Evolutionary conservation across 1,140 invertebrate species (phyloP).

Genomic region (Monomorium pharaonis): DNA sequence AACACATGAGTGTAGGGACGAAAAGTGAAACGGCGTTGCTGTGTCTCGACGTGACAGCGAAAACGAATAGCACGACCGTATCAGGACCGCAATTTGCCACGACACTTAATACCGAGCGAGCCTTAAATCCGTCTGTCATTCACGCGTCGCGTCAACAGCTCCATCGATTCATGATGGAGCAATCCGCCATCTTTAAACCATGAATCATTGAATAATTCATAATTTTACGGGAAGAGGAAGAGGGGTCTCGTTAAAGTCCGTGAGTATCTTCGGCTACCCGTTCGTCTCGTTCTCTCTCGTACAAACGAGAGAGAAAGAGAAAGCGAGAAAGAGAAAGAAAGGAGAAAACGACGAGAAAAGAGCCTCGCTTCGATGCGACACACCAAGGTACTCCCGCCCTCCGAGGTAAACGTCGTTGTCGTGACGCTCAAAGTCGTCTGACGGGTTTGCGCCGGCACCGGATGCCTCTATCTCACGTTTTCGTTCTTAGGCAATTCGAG

Average conservation of each 20-base stretch:
- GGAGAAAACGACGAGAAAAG: slow-evolving; percentile 31
- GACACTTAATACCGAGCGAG: slow-evolving; percentile 11
- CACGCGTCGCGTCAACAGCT: slow-evolving; percentile 49
- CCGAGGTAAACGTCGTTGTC: slow-evolving; percentile 32
- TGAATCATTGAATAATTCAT: slow-evolving; percentile 73
- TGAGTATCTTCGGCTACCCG: slow-evolving; percentile 28
- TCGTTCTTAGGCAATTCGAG: slow-evolving; percentile 51
- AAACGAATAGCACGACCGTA: background rate
- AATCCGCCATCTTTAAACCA: slow-evolving; percentile 52
- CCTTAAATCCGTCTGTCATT: slow-evolving; percentile 32
- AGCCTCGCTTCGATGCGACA: slow-evolving; percentile 37
- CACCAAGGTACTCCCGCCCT: slow-evolving; percentile 51
- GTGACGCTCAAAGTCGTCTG: slow-evolving; percentile 47
- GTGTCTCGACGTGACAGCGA: background rate
- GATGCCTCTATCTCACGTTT: slow-evolving; percentile 65
- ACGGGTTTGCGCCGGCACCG: slow-evolving; percentile 63
- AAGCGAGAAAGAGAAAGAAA: background rate
- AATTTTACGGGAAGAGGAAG: slow-evolving; percentile 49
- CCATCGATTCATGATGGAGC: slow-evolving; percentile 52
- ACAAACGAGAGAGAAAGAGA: background rate
- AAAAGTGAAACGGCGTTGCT: slow-evolving; percentile 30
- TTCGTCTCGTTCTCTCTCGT: slow-evolving; percentile 23
- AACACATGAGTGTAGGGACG: background rate
- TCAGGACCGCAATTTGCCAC: background rate
- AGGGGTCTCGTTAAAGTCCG: slow-evolving; percentile 56